Evolutionary conservation across 2,113 vertebrate genomes (phyloP), one percentile per base, ranked within the genome.

Genomic region (Lagopus muta): DNA sequence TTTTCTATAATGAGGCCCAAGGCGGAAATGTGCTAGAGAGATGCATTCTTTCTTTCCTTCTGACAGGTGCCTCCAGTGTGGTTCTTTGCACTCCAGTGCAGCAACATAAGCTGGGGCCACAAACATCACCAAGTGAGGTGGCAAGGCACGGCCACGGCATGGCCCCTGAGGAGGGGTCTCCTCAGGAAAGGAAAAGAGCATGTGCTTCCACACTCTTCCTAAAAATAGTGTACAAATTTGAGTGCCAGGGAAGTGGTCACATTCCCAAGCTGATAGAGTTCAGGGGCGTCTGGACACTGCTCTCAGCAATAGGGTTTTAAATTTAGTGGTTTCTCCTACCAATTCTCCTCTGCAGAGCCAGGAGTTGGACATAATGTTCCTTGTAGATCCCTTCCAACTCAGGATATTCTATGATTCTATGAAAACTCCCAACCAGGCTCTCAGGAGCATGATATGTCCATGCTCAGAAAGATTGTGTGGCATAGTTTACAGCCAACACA

Each of bases 1-100:
- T 90, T 27, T 81, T 54, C 86, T 88, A 20, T 83, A 94, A 96
- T 1, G 43, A 95, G 86, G 73, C 34, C 86, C 45, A 17, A 55
- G 18, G 18, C 83, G 9, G 70, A 97, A 95, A 96, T 66, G 52
- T 90, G 62, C 57, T 55, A 21, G 4, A 36, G 93, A 92, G 84
- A 80, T 8, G 6, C 20, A 70, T 65, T 82, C 87, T 72, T 94
- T 22, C 70, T 74, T 77, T 92, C 40, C 69, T 94, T 86, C 55
- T 91, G 70, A 93, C 79, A 92, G 69, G 22, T 16, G 67, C 58
- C 58, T 93, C 89, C 6, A 16, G 75, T 80, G 90, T 86, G 8
- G 14, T 54, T 24, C 34, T 81, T 1, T 1, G 0, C 34, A 13
- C 0, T 3, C 32, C 25, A 48, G 4, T 1, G 7, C 18, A 34